Evolutionary conservation across 2,113 vertebrate genomes (phyloP).

Genomic region (Stictonetta naevosa): DNA sequence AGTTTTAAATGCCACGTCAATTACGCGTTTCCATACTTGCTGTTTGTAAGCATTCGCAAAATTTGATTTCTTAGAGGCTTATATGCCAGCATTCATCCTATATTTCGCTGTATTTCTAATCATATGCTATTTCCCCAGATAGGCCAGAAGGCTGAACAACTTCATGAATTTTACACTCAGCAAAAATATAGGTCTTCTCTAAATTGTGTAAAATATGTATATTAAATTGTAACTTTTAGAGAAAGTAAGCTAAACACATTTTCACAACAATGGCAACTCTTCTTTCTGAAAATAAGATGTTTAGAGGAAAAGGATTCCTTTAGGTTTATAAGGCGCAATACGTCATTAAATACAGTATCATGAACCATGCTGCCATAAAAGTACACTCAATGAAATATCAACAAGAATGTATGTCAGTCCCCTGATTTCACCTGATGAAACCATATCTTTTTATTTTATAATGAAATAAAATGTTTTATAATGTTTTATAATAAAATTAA

Average conservation of each 20-base stretch:
- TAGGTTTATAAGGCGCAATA: neutral
- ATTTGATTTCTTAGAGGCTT: neutral
- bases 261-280: neutral
- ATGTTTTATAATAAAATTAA: constrained; percentile 24
- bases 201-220: neutral
- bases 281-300: neutral
- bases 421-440: neutral
- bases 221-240: neutral
- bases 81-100: neutral
- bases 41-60: neutral
- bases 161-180: neutral
- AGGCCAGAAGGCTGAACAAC: neutral
- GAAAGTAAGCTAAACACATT: neutral
- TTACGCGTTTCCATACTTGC: neutral
- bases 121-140: neutral
- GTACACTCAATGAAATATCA: neutral
- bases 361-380: neutral
- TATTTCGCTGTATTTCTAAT: neutral
- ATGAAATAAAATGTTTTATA: too few species aligned
- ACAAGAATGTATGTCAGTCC: neutral
- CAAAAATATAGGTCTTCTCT: neutral
- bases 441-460: neutral
- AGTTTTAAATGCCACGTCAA: neutral
- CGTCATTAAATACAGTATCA: neutral
- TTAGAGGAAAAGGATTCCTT: neutral